Base-by-base conservation (phyloP, 2,113 vertebrate species). In the Hydropotes inermis region DNA sequence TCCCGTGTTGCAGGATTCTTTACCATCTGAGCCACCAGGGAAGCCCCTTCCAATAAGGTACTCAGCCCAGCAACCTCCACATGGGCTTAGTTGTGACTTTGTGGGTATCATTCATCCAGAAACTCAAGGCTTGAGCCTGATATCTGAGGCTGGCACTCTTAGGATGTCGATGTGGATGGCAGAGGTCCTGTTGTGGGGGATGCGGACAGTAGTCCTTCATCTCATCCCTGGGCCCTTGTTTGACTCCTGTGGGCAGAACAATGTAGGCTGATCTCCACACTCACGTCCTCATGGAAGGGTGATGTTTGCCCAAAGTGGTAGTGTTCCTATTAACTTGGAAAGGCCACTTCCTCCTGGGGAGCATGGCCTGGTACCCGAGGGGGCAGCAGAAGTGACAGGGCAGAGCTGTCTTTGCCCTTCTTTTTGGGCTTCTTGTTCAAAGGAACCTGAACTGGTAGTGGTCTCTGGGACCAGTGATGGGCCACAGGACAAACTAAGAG, bases 151-250 rank as follows among this genome's bases (percentile, higher is more conserved):
- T 50, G 33, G 28, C 4, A 1, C 0, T 28, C 27, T 15, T 1
- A 7, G 55, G 36, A 16, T 86, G 17, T 15, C 9, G 47, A 43
- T 30, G 36, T 47, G 52, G 47, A 30, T n/a, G n/a, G 60, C 67
- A 14, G 85, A 54, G 39, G 28, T 4, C 9, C 45, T 64, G 50
- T 43, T 27, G 10, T 39, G 60, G 58, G 23, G 2, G 1, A 9
- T 21, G 2, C 1, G n/a, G 30, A 76, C 6, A 5, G 54, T 17
- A 2, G 13, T 8, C 17, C 33, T 27, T 28, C 9, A 3, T 36
- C 4, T 61, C 14, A 36, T 17, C 43, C 52, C 64, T 67, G 28
- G n/a, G n/a, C 25, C 52, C 1, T 1, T 17, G 23, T 58, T n/a
- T 93, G 76, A 64, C 30, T 54, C 78, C 61, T 13, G 30, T 1